Evolutionary conservation across 2,113 vertebrate genomes (phyloP).

Genomic region (Carettochelys insculpta): DNA sequence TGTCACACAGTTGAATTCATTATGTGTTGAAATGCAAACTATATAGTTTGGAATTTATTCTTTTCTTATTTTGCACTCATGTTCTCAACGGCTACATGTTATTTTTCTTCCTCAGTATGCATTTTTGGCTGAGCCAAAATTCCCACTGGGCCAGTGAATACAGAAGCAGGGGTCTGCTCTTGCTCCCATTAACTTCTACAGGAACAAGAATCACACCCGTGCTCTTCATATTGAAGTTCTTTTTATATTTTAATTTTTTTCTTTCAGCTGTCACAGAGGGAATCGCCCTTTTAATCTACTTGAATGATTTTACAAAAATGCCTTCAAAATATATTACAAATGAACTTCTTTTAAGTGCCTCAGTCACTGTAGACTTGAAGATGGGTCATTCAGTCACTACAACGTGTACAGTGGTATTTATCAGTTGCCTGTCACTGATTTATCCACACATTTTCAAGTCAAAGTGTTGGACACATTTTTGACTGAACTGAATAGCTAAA

Average conservation of each 20-base stretch:
- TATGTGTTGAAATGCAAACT: conserved; percentile 66
- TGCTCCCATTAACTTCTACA: not conserved
- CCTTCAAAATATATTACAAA: not conserved
- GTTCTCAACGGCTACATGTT: not conserved
- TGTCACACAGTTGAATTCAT: conserved; percentile 61
- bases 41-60: not conserved
- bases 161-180: not conserved
- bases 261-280: not conserved
- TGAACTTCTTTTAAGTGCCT: not conserved
- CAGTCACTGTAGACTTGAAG: not conserved
- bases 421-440: not conserved
- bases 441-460: not conserved
- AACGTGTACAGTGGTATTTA: not conserved
- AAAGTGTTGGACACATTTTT: not conserved
- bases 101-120: not conserved
- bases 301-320: not conserved
- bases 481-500: not conserved
- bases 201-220: not conserved
- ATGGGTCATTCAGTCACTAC: not conserved
- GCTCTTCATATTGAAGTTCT: not conserved
- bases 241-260: not conserved
- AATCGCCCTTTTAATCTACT: not conserved
- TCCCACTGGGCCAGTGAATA: not conserved
- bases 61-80: not conserved
- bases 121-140: conserved; percentile 15